Base-by-base conservation (phyloP, 2,888 invertebrate species). In the Drosophila formosana region DNA sequence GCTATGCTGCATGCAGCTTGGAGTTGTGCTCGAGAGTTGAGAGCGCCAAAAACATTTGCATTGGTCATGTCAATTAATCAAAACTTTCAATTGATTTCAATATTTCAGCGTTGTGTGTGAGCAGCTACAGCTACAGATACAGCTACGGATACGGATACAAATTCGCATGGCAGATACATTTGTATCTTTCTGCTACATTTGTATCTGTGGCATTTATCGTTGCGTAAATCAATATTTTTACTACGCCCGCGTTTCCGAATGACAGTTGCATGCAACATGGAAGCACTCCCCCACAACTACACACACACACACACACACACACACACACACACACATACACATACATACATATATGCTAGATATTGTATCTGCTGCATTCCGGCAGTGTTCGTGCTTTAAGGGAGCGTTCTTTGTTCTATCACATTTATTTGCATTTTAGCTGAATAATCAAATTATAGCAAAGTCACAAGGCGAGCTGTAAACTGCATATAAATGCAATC, bases 21-120 rank as follows among this genome's bases (percentile, higher is more conserved):
- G 2, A 13, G 7, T 18, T 41, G 39, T 37, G n/a, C n/a, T n/a
- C n/a, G 64, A 1, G 45, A 77, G 50, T 53, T 62, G 64, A 83
- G 72, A 76, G 73, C 55, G 69, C 84, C 84, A 83, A 80, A 81
- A 80, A 73, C 72, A 78, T 83, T 86, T 75, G 80, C 86, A 82
- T 77, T 73, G 75, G 60, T 75, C 82, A 71, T 71, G 78, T 73
- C 86, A 87, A 89, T 89, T 88, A 89, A 88, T 89, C 86, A 88
- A 80, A 78, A 64, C 64, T 68, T 69, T 73, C 75, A 74, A 82
- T 88, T 76, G 75, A 80, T 82, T 85, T 85, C 69, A 78, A 75
- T 85, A 82, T 75, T 82, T 65, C 77, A 71, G 69, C 68, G 58
- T 63, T 39, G 52, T 49, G 34, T 11, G 34, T 34, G 43, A 30